These are phyloP conservation scores for Loripinus fragilis DNA, from an alignment of 2,888 invertebrate species.

Conservation along the genomic window DNA sequence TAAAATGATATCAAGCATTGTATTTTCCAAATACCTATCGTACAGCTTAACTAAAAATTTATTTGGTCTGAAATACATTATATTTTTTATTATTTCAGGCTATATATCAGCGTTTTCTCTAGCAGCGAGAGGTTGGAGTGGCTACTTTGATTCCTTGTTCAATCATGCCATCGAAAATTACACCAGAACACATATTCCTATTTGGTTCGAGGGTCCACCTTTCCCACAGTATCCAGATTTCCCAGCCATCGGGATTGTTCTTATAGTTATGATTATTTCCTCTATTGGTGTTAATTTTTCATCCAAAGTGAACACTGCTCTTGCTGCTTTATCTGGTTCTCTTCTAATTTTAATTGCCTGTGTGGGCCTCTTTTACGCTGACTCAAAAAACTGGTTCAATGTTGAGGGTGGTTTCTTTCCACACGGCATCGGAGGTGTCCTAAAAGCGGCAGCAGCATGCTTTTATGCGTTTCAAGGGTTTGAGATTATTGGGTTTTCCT, in stretches of 20 bases:
- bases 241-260: conserved; percentile 79
- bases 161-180: conserved; percentile 72
- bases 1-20: too few relatives aligned
- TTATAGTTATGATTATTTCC: conserved; percentile 84
- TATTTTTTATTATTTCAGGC: conserved; percentile 59
- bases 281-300: conserved; percentile 81
- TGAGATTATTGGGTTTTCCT: conserved; percentile 83
- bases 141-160: conserved; percentile 77
- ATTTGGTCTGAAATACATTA: too few relatives aligned
- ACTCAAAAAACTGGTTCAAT: conserved; percentile 91
- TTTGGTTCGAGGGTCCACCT: conserved; percentile 64
- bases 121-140: conserved; percentile 84
- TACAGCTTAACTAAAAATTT: too few relatives aligned
- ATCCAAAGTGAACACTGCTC: conserved; percentile 81
- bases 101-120: conserved; percentile 56
- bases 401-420: conserved; percentile 77
- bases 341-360: conserved; percentile 81
- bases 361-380: conserved; percentile 92
- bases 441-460: conserved; percentile 83
- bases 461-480: conserved; percentile 84
- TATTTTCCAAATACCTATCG: too few relatives aligned
- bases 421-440: conserved; percentile 77
- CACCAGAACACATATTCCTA: conserved; percentile 41
- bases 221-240: conserved; percentile 82
- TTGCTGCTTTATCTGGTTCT: conserved; percentile 79